Percentiles rank a stretch among this genome's conserved stretches.
Evolutionary conservation across 1,140 invertebrate species (phyloP).

Genomic region (Camponotus vicinus): DNA sequence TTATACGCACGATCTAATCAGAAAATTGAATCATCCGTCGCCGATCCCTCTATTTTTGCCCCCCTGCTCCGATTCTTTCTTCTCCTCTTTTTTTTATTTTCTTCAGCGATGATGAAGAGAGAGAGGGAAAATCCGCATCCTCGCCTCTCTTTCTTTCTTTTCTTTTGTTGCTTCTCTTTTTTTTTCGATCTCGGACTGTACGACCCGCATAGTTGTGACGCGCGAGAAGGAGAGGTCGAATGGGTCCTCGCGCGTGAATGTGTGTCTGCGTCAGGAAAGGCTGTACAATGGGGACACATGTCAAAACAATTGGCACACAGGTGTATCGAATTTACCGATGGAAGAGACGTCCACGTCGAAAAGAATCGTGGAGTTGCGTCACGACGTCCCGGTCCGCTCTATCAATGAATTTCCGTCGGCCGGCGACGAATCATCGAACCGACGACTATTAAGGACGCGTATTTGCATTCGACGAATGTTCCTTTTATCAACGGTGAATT

Average conservation of each 20-base stretch:
- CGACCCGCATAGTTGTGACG: conserved; percentile 80
- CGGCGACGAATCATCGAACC: conserved; percentile 32
- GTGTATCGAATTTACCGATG: conserved; percentile 80
- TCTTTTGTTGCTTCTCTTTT: conserved; percentile 24
- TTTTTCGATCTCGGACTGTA: conserved; percentile 74
- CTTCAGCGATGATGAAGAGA: neutral
- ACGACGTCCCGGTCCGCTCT: conserved; percentile 41
- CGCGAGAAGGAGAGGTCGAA: conserved; percentile 63
- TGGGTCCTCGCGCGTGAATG: conserved; percentile 69
- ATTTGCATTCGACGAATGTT: conserved; percentile 57
- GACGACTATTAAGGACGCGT: conserved; percentile 31
- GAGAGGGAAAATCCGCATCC: neutral
- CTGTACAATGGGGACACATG: conserved; percentile 83
- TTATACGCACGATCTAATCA: conserved; percentile 74
- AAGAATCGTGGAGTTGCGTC: conserved; percentile 73
- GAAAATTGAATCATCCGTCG: conserved; percentile 82
- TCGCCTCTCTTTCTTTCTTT: neutral
- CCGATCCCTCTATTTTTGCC: conserved; percentile 26
- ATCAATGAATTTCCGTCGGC: conserved; percentile 60
- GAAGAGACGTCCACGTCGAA: conserved; percentile 62
- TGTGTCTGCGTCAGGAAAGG: conserved; percentile 68
- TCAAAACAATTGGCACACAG: conserved; percentile 85
- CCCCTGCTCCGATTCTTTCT: conserved; percentile 36
- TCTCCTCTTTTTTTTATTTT: conserved; percentile 42
- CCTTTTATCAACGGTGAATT: conserved; percentile 39